phyloP scores from a whole-genome alignment of 2,797 vertebrate species.

The Trematomus bernacchii region DNA sequence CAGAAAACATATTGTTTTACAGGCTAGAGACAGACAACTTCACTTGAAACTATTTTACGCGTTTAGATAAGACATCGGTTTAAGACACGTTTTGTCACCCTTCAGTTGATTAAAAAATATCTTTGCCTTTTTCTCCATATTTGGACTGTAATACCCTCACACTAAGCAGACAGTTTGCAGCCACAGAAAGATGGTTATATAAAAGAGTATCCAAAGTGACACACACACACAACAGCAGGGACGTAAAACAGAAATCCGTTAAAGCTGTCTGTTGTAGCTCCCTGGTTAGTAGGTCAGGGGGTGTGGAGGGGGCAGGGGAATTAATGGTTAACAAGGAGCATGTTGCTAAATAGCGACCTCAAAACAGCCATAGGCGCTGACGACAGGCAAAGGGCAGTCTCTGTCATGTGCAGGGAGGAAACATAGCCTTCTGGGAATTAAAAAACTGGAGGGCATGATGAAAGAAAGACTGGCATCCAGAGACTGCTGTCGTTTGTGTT shows the following conservation, averaged over 20 bases:
- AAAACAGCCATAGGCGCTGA: slow-evolving; percentile 48
- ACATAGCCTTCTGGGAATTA: slow-evolving; percentile 41
- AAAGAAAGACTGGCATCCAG: slow-evolving; percentile 32
- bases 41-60: neutral
- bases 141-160: neutral
- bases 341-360: slow-evolving; percentile 52
- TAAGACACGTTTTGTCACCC: too few species aligned
- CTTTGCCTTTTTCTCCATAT: neutral
- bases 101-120: too few species aligned
- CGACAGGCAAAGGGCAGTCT: slow-evolving; percentile 30
- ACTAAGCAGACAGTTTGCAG: neutral
- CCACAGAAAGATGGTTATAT: neutral
- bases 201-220: slow-evolving; percentile 3
- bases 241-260: neutral
- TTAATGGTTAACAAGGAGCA: slow-evolving; percentile 55
- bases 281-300: slow-evolving; percentile 68
- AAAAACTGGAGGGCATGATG: slow-evolving; percentile 9
- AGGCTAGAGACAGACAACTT: neutral
- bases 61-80: too few species aligned
- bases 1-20: neutral
- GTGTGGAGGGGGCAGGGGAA: slow-evolving; percentile 39
- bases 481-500: slow-evolving; percentile 49
- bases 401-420: slow-evolving; percentile 33
- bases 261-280: slow-evolving; percentile 37
- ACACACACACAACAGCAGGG: slow-evolving; percentile 14